These are phyloP conservation scores for Toxotes lorentzi DNA, from an alignment of 2,797 vertebrate species.

Conservation along the genomic window DNA sequence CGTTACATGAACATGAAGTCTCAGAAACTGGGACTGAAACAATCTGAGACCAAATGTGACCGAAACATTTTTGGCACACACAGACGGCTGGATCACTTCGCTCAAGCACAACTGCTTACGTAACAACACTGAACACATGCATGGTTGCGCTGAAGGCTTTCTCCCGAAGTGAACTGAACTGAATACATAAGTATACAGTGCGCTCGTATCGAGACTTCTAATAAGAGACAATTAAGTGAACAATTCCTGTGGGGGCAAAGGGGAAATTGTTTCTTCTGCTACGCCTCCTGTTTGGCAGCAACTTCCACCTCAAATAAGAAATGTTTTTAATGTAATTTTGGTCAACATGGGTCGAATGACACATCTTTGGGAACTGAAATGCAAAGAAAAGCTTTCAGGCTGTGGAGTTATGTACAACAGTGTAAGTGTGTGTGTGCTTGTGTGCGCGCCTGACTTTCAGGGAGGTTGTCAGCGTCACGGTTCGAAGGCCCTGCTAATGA, in stretches of 20 bases:
- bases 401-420: neutral
- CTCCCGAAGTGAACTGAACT: constrained; percentile 7
- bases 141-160: neutral
- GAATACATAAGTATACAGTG: neutral
- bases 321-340: constrained; percentile 62
- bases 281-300: constrained; percentile 39
- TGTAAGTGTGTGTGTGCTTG: constrained; percentile 16
- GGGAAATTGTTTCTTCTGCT: constrained; percentile 36
- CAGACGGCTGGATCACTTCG: neutral
- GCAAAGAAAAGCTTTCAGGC: neutral
- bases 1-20: too few relatives aligned
- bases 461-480: constrained; percentile 75
- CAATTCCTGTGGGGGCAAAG: constrained; percentile 14
- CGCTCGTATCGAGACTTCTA: constrained; percentile 7
- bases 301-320: constrained; percentile 37
- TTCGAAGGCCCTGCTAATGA: constrained; percentile 76
- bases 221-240: constrained; percentile 40
- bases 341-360: constrained; percentile 35
- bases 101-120: constrained; percentile 34
- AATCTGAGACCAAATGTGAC: constrained; percentile 10
- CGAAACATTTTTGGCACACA: neutral
- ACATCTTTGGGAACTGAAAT: constrained; percentile 46
- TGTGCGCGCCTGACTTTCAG: constrained; percentile 40
- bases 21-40: neutral
- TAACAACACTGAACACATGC: neutral